A percentile compares a stretch with the other conserved stretches of the same genome.
Evolutionary conservation across 2,888 invertebrate genomes (phyloP).

Genomic region (Dioctria linearis): DNA sequence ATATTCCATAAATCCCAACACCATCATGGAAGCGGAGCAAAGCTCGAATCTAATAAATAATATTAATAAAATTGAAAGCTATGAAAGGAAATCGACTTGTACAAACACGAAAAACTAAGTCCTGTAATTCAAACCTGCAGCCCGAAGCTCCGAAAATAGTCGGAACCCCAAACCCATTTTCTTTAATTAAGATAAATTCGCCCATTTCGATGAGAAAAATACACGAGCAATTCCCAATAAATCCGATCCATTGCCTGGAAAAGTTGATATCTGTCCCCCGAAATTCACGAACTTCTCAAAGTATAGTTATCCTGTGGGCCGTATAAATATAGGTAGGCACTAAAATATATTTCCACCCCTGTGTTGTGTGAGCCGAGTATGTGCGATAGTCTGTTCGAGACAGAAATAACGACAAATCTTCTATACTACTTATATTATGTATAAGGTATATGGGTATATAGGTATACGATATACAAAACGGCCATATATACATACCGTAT

Average conservation of each 20-base stretch:
- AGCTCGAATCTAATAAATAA: conserved; percentile 26
- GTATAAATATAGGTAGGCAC: conserved; percentile 47
- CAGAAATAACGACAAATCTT: not conserved
- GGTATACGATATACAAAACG: conserved; percentile 18
- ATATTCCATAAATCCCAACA: not conserved
- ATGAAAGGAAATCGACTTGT: conserved; percentile 45
- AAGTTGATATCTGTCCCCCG: conserved; percentile 47
- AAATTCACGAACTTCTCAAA: conserved; percentile 26
- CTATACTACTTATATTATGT: not conserved
- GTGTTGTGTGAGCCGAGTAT: conserved; percentile 17
- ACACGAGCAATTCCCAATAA: conserved; percentile 43
- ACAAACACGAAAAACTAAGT: conserved; percentile 36
- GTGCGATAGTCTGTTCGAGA: not conserved
- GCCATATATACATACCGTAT: conserved; percentile 77
- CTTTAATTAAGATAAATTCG: conserved; percentile 50
- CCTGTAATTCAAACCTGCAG: conserved; percentile 32
- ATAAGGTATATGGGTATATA: too few species aligned
- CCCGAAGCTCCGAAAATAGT: not conserved
- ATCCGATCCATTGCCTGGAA: conserved; percentile 46
- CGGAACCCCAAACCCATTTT: conserved; percentile 35
- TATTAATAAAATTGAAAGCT: conserved; percentile 44
- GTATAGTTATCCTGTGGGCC: conserved; percentile 37
- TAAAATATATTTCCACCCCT: conserved; percentile 13
- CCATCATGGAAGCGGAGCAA: not conserved
- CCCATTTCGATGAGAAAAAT: conserved; percentile 43